These are phyloP conservation scores for Drosophila ohnishii DNA, from an alignment of 1,140 invertebrate species.

Conservation along the genomic window DNA sequence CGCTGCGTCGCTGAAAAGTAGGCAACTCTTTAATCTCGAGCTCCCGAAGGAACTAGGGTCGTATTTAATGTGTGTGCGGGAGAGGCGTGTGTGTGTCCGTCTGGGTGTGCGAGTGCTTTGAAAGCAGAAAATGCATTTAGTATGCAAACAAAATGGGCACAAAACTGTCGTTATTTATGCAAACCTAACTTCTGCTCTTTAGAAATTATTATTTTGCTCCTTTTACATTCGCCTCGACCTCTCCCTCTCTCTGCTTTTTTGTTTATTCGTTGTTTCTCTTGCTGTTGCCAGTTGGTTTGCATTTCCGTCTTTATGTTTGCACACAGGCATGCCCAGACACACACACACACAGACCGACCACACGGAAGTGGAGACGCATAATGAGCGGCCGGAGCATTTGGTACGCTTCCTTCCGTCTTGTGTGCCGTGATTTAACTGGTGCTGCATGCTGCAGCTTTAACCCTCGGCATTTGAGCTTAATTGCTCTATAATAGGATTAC, in stretches of 20 bases:
- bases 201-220: constrained; percentile 76
- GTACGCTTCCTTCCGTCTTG: constrained; percentile 61
- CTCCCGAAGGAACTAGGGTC: constrained; percentile 12
- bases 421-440: constrained; percentile 46
- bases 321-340: not conserved
- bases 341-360: constrained; percentile 7
- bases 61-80: constrained; percentile 35
- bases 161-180: constrained; percentile 77
- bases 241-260: constrained; percentile 21
- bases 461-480: not conserved
- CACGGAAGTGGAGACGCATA: constrained; percentile 44
- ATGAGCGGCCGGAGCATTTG: constrained; percentile 67
- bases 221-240: constrained; percentile 32
- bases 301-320: constrained; percentile 76
- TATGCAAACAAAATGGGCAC: constrained; percentile 71
- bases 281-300: constrained; percentile 68
- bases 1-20: constrained; percentile 21
- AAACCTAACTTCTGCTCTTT: constrained; percentile 78
- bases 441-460: constrained; percentile 41
- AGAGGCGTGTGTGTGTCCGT: not conserved
- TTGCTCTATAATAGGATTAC: not conserved
- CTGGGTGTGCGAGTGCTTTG: constrained; percentile 27
- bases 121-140: constrained; percentile 60
- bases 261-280: constrained; percentile 55
- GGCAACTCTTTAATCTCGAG: constrained; percentile 43